These are phyloP conservation scores for Cydia pomonella DNA, from an alignment of 1,140 invertebrate species.

Conservation along the genomic window DNA sequence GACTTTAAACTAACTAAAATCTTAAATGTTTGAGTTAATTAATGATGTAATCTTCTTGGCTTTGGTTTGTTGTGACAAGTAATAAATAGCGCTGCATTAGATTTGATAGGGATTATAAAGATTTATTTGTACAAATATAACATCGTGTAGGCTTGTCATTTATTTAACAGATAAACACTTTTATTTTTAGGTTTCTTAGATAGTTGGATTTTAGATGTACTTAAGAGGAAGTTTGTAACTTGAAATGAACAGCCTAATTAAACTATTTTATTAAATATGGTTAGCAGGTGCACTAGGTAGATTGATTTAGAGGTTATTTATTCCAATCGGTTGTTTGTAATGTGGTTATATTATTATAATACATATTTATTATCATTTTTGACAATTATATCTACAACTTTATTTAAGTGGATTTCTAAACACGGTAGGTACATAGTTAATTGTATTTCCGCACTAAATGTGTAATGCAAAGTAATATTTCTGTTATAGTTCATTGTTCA, in stretches of 20 bases:
- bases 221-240: not conserved
- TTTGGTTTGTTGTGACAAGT: conserved; percentile 14
- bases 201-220: not conserved
- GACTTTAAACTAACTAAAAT: conserved; percentile 34
- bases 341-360: too few species aligned
- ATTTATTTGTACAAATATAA: conserved; percentile 17
- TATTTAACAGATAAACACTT: conserved; percentile 9
- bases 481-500: too few species aligned
- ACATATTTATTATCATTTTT: too few species aligned
- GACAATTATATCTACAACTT: too few species aligned
- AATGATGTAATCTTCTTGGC: conserved; percentile 16
- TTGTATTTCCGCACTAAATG: too few species aligned
- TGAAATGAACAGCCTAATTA: not conserved
- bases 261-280: too few species aligned
- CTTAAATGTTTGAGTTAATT: conserved; percentile 25
- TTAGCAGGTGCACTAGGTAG: too few species aligned
- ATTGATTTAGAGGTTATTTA: not conserved
- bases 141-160: not conserved
- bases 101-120: conserved; percentile 19
- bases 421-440: too few species aligned
- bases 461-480: too few species aligned
- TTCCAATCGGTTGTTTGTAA: not conserved
- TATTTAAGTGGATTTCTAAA: too few species aligned
- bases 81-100: conserved; percentile 17
- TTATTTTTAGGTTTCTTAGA: not conserved